phyloP scores from a whole-genome alignment of 2,113 vertebrate species.

The Sula dactylatra region DNA sequence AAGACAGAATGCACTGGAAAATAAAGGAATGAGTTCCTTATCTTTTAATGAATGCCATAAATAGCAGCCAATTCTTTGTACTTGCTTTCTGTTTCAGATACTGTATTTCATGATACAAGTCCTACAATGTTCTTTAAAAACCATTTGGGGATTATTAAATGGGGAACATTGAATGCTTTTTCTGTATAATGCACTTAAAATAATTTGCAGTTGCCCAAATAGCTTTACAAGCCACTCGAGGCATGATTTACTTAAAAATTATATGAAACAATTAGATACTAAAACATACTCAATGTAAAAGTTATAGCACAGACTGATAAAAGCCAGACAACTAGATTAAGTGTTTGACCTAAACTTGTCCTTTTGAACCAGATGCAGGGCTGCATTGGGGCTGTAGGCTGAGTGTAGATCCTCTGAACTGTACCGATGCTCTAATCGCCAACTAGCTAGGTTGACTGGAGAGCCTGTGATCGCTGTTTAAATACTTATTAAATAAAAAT shows the following conservation, averaged over 20 bases:
- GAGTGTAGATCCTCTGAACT: neutral
- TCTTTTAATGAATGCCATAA: neutral
- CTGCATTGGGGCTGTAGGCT: neutral
- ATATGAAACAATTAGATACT: constrained; percentile 9
- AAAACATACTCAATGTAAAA: neutral
- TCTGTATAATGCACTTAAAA: neutral
- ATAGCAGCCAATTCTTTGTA: neutral
- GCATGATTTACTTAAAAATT: constrained; percentile 39
- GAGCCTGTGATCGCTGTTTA: neutral
- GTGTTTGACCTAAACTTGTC: constrained; percentile 33
- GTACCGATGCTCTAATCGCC: neutral
- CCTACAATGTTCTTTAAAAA: constrained; percentile 30
- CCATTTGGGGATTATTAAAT: constrained; percentile 39
- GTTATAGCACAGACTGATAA: neutral
- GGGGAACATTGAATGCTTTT: constrained; percentile 10
- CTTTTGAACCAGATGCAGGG: neutral
- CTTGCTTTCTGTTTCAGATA: neutral
- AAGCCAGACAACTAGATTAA: constrained; percentile 22
- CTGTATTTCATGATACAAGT: neutral
- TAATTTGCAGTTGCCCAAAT: constrained; percentile 23
- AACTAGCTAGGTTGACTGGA: neutral
- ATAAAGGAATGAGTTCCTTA: neutral
- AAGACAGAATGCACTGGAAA: neutral
- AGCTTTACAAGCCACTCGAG: constrained; percentile 17
- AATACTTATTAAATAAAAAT: neutral